Percentiles rank a stretch among this genome's conserved stretches.
phyloP scores from a whole-genome alignment of 2,888 invertebrate species.

The Callimorpha dominula region DNA sequence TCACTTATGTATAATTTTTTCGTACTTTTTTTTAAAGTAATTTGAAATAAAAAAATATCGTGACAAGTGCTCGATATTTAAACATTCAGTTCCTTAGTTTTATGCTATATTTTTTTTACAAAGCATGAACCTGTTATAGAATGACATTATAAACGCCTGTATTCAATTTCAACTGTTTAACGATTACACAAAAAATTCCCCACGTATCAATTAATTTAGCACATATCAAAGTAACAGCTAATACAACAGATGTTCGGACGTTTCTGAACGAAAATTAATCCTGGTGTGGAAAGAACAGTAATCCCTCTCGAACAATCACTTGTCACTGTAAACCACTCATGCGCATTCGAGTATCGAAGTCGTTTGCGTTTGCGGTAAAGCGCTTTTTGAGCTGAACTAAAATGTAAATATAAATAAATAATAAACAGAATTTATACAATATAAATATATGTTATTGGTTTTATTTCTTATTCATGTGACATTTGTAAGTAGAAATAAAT shows the following conservation, averaged over 20 bases:
- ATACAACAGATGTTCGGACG: slow-evolving; percentile 78
- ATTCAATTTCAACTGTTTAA: slow-evolving; percentile 16
- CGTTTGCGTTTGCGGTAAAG: slow-evolving; percentile 33
- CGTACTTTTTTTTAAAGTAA: no score
- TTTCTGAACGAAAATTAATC: slow-evolving; percentile 75
- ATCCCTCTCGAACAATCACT: slow-evolving; percentile 77
- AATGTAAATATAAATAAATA: background rate
- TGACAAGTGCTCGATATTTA: no score
- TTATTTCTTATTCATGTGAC: no score
- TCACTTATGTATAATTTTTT: no score
- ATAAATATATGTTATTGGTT: no score
- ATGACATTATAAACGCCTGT: background rate
- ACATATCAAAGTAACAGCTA: slow-evolving; percentile 55
- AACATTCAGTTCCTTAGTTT: no score
- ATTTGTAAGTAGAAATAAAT: background rate
- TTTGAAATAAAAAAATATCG: no score
- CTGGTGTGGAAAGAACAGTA: slow-evolving; percentile 65
- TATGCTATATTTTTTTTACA: background rate
- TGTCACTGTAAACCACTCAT: slow-evolving; percentile 79
- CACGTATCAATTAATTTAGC: slow-evolving; percentile 47
- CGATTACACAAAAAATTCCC: slow-evolving; percentile 29
- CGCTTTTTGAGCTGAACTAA: slow-evolving; percentile 43
- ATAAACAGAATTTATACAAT: no score
- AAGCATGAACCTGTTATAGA: background rate
- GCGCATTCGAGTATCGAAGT: slow-evolving; percentile 49